A percentile compares a stretch with the other conserved stretches of the same genome.
These are phyloP conservation scores for Morinoia aosen DNA, from an alignment of 2,888 invertebrate species.

Conservation along the genomic window DNA sequence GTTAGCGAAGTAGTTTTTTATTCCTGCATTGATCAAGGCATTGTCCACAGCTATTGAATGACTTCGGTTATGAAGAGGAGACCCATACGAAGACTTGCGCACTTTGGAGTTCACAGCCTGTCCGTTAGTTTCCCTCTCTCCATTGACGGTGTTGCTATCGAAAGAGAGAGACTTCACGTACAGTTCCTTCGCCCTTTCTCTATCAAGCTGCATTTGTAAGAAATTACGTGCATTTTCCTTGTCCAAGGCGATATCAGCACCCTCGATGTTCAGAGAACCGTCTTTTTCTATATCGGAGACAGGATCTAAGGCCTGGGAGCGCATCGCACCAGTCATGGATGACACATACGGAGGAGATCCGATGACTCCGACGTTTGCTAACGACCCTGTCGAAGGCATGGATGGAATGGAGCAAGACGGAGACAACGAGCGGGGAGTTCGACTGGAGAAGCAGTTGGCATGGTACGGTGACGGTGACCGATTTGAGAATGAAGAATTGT, in stretches of 20 bases:
- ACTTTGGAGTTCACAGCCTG: neutral
- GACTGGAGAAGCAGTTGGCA: neutral
- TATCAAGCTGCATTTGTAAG: conserved; percentile 65
- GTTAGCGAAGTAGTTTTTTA: conserved; percentile 27
- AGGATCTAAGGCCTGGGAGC: neutral
- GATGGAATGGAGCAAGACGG: conserved; percentile 35
- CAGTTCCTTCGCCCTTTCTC: conserved; percentile 62
- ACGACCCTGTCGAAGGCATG: conserved; percentile 49
- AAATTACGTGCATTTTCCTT: conserved; percentile 66
- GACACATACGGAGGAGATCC: conserved; percentile 54
- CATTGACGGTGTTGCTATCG: neutral
- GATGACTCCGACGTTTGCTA: neutral
- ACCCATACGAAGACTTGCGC: conserved; percentile 21
- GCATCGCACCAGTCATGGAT: conserved; percentile 37
- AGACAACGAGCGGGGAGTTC: conserved; percentile 12
- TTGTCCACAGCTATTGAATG: neutral
- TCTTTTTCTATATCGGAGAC: conserved; percentile 33
- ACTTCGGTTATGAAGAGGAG: neutral
- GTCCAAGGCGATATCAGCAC: conserved; percentile 58
- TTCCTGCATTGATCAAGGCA: neutral
- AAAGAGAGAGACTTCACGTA: conserved; percentile 54
- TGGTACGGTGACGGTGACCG: conserved; percentile 35
- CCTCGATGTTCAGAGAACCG: conserved; percentile 45
- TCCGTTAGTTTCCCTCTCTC: neutral
- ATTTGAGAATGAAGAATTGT: neutral